Percentiles rank a stretch among this genome's conserved stretches.
Evolutionary conservation across 2,888 invertebrate species (phyloP).

Genomic region (Augiades crinisus): DNA sequence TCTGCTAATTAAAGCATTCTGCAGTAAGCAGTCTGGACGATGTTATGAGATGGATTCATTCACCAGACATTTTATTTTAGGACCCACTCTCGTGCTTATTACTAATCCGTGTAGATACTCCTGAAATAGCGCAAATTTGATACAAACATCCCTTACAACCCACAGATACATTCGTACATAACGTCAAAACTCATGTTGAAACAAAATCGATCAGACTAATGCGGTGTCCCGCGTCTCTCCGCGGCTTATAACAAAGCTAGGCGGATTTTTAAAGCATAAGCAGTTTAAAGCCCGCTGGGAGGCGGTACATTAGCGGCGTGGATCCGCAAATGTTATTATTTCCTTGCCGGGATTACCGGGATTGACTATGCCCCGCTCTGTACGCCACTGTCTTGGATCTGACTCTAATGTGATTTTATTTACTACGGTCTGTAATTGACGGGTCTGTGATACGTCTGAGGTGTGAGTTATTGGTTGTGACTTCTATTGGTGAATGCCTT

Average conservation of each 20-base stretch:
- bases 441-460: not conserved
- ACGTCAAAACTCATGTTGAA: constrained; percentile 6
- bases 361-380: constrained; percentile 30
- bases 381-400: constrained; percentile 39
- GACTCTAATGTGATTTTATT: constrained; percentile 41
- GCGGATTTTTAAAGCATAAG: constrained; percentile 63
- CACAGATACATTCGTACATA: no score
- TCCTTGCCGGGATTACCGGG: constrained; percentile 46
- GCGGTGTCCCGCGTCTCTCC: constrained; percentile 24
- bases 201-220: constrained; percentile 17
- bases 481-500: no score
- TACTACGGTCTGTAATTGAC: not conserved
- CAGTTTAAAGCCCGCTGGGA: constrained; percentile 68
- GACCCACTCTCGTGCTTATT: no score
- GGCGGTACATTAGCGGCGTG: constrained; percentile 58
- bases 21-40: no score
- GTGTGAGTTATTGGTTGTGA: no score
- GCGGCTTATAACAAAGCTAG: constrained; percentile 48
- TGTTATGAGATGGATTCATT: no score
- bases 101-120: no score
- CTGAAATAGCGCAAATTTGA: no score
- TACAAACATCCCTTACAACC: no score
- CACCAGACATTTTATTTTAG: no score
- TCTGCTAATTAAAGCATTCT: no score
- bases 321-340: constrained; percentile 69